Percentiles rank a stretch among this genome's conserved stretches.
These are phyloP conservation scores for Gyps fulvus DNA, from an alignment of 2,113 vertebrate genomes.

Conservation along the genomic window DNA sequence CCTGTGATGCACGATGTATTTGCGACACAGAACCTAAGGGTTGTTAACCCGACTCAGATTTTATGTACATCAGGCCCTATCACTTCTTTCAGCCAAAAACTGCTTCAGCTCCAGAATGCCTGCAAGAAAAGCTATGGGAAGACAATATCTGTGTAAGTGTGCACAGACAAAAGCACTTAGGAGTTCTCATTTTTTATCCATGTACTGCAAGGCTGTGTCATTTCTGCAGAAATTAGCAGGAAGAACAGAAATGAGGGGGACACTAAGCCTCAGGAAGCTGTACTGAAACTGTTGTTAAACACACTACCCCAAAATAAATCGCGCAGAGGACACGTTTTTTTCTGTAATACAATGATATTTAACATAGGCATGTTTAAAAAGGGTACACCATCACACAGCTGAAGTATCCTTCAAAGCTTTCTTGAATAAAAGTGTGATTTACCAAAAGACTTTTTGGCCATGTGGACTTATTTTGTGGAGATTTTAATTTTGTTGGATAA, in stretches of 20 bases:
- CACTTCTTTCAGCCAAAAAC: background rate
- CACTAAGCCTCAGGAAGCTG: background rate
- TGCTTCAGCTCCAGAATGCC: background rate
- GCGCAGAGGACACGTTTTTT: background rate
- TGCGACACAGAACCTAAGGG: background rate
- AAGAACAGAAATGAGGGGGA: background rate
- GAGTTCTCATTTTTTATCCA: background rate
- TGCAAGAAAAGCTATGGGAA: background rate
- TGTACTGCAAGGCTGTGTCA: background rate
- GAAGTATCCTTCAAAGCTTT: background rate
- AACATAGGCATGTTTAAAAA: background rate
- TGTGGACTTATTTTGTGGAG: background rate
- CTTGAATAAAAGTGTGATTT: background rate
- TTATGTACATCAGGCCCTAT: background rate
- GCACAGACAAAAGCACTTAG: background rate
- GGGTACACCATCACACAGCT: background rate
- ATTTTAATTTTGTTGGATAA: background rate
- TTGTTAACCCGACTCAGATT: background rate
- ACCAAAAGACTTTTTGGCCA: background rate
- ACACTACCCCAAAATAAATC: background rate
- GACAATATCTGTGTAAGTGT: background rate
- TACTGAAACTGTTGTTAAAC: background rate
- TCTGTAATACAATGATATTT: background rate
- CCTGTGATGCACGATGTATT: background rate
- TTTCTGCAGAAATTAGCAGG: background rate